Evolutionary conservation across 2,888 invertebrate genomes (phyloP).

Genomic region (Mantis religiosa): DNA sequence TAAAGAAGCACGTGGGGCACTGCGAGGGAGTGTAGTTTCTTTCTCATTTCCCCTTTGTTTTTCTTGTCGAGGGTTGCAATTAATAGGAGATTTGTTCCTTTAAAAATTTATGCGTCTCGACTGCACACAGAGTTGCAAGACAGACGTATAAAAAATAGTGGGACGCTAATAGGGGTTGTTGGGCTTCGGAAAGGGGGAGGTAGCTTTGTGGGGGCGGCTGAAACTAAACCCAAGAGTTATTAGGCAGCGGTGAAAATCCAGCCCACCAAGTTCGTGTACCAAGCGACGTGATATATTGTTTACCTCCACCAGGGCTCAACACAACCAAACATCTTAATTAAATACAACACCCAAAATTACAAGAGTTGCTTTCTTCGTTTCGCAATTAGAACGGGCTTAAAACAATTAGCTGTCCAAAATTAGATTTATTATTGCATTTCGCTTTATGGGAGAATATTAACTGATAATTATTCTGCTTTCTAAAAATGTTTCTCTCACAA

Average conservation of each 20-base stretch:
- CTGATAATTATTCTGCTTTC: no score
- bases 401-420: neutral
- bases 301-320: neutral
- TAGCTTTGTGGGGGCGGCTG: neutral
- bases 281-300: neutral
- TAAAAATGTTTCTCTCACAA: no score
- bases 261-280: neutral
- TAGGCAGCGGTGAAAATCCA: neutral
- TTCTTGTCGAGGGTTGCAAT: neutral
- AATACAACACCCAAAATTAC: neutral
- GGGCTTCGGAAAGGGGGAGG: neutral
- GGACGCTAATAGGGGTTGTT: slow-evolving; percentile 14
- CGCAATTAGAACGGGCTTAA: neutral
- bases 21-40: neutral
- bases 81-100: neutral
- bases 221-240: slow-evolving; percentile 1
- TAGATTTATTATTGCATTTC: neutral
- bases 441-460: no score
- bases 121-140: neutral
- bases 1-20: neutral
- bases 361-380: neutral
- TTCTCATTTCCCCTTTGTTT: neutral
- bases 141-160: neutral
- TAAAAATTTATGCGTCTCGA: neutral
- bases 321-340: neutral